Evolutionary conservation across 1,140 invertebrate species (phyloP).

Genomic region (Caligus rogercresseyi): DNA sequence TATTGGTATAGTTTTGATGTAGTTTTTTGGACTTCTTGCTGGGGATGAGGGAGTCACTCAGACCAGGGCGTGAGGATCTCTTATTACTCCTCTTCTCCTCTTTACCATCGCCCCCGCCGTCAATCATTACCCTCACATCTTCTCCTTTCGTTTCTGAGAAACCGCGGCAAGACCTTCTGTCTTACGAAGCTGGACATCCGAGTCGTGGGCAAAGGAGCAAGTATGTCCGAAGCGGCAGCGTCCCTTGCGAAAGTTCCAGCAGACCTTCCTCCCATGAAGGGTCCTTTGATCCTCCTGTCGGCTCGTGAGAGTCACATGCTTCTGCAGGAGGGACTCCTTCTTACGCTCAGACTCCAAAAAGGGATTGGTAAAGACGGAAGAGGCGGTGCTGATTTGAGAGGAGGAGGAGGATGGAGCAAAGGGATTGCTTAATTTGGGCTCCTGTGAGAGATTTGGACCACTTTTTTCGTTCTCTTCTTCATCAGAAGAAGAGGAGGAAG

Average conservation of each 20-base stretch:
- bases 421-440: neutral
- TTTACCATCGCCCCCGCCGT: slow-evolving; percentile 21
- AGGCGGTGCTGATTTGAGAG: slow-evolving; percentile 17
- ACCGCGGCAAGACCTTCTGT: neutral
- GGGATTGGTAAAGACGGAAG: slow-evolving; percentile 68
- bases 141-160: neutral
- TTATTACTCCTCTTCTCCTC: slow-evolving; percentile 41
- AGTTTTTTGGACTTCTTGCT: slow-evolving; percentile 40
- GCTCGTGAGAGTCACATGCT: slow-evolving; percentile 79
- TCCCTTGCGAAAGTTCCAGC: slow-evolving; percentile 81
- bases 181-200: slow-evolving; percentile 40
- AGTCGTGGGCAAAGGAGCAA: slow-evolving; percentile 79
- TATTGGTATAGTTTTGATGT: too few relatives aligned
- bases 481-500: neutral
- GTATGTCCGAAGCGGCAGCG: slow-evolving; percentile 74
- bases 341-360: slow-evolving; percentile 72
- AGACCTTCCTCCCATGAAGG: slow-evolving; percentile 73
- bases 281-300: slow-evolving; percentile 47
- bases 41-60: slow-evolving; percentile 54
- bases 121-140: slow-evolving; percentile 34
- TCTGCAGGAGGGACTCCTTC: slow-evolving; percentile 66
- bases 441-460: too few relatives aligned
- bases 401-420: slow-evolving; percentile 12
- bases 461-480: too few relatives aligned
- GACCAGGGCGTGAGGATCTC: slow-evolving; percentile 39